Percentiles rank a stretch among this genome's conserved stretches.
Evolutionary conservation across 1,140 invertebrate species (phyloP).

Genomic region (Meloidogyne exigua): DNA sequence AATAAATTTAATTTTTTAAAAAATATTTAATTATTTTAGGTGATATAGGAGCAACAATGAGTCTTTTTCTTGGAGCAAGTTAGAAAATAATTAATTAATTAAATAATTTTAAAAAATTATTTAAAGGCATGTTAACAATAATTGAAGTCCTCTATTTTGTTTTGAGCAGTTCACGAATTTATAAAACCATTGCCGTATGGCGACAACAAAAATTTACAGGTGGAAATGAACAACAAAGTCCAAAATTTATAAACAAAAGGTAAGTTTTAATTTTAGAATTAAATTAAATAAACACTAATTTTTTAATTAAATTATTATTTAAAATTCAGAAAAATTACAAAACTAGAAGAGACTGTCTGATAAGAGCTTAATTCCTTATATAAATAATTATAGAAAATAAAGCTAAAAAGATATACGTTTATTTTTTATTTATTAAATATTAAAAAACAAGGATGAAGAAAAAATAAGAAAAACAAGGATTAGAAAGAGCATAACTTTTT

Average conservation of each 20-base stretch:
- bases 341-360: background rate
- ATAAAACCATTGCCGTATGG: conserved; percentile 20
- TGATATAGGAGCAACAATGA: conserved; percentile 60
- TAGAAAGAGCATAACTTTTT: too few species aligned
- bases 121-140: conserved; percentile 53
- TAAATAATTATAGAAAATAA: too few species aligned
- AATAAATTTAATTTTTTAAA: conserved; percentile 4
- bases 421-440: too few species aligned
- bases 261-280: background rate
- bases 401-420: too few species aligned
- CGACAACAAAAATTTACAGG: conserved; percentile 7
- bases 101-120: conserved; percentile 12
- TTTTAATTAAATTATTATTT: background rate
- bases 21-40: conserved; percentile 41
- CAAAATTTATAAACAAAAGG: background rate
- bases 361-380: too few species aligned
- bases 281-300: background rate
- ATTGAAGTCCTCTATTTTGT: conserved; percentile 60
- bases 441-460: too few species aligned
- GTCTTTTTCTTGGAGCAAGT: conserved; percentile 56
- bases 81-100: conserved; percentile 8
- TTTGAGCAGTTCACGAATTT: conserved; percentile 29
- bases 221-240: background rate
- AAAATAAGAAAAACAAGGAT: too few species aligned
- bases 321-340: background rate